phyloP scores from a whole-genome alignment of 2,888 invertebrate genomes.

The Gortyna flavago region DNA sequence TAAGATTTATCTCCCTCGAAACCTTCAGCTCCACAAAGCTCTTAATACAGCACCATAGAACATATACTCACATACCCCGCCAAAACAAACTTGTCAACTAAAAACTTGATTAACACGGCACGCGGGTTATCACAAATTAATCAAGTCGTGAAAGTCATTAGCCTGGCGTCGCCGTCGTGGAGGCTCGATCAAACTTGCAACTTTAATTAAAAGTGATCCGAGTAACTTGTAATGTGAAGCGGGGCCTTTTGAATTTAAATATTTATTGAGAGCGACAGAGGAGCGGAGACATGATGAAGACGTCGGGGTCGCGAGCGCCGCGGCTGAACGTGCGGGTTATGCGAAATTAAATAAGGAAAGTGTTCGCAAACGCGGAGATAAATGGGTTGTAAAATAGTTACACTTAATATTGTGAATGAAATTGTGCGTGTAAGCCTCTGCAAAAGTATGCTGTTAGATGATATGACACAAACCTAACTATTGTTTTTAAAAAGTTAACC shows the following conservation, averaged over 20 bases:
- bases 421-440: background rate
- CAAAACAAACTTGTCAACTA: conserved; percentile 39
- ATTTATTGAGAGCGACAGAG: conserved; percentile 58
- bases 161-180: conserved; percentile 48
- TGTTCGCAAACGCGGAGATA: conserved; percentile 9
- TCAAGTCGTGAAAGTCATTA: conserved; percentile 65
- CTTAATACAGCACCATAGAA: conserved; percentile 24
- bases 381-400: conserved; percentile 14
- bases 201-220: conserved; percentile 67
- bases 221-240: conserved; percentile 62
- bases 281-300: conserved; percentile 36
- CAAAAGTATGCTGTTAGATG: background rate
- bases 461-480: background rate
- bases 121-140: conserved; percentile 65
- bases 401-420: conserved; percentile 20
- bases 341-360: conserved; percentile 19
- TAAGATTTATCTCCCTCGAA: conserved; percentile 8
- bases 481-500: background rate
- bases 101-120: conserved; percentile 50
- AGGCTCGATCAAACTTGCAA: conserved; percentile 65
- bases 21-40: background rate
- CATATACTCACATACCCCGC: background rate
- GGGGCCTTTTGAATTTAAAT: conserved; percentile 65
- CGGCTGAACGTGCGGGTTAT: background rate
- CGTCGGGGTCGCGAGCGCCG: conserved; percentile 9